A percentile compares a stretch with the other conserved stretches of the same genome.
Conservation (phyloP, 2,888 invertebrate genomes). For the Yponomeuta evonymella region DNA sequence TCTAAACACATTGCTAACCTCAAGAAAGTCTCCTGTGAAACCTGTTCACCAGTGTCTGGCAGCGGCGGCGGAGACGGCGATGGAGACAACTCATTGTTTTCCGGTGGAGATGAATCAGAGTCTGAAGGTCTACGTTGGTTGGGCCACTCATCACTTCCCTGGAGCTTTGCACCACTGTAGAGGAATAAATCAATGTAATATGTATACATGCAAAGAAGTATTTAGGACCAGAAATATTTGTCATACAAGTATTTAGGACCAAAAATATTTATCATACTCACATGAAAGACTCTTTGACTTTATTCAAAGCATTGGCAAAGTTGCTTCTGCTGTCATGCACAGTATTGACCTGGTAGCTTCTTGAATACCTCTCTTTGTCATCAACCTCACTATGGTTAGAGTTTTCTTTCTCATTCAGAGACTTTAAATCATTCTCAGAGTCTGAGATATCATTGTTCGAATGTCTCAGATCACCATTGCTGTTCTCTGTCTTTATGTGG, state of each 20-base stretch:
- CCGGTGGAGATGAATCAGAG: slow-evolving; percentile 47
- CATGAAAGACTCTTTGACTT: slow-evolving; percentile 64
- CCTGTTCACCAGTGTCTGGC: slow-evolving; percentile 46
- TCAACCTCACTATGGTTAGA: slow-evolving; percentile 52
- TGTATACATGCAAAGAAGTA: neutral
- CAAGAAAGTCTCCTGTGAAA: slow-evolving; percentile 60
- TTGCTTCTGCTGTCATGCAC: slow-evolving; percentile 58
- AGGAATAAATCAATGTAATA: neutral
- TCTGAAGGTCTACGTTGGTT: slow-evolving; percentile 41
- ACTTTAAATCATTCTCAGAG: slow-evolving; percentile 53
- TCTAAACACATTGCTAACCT: slow-evolving; percentile 36
- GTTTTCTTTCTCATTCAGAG: slow-evolving; percentile 55
- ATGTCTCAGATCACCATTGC: slow-evolving; percentile 43
- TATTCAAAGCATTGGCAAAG: slow-evolving; percentile 62
- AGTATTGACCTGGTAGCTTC: slow-evolving; percentile 45
- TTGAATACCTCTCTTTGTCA: slow-evolving; percentile 48
- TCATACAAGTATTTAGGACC: no score
- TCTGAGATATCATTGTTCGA: slow-evolving; percentile 42
- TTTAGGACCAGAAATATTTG: no score
- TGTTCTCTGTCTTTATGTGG: slow-evolving; percentile 59
- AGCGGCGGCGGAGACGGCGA: slow-evolving; percentile 64
- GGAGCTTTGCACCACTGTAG: slow-evolving; percentile 40
- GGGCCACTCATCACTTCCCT: slow-evolving; percentile 38
- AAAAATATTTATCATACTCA: slow-evolving; percentile 33
- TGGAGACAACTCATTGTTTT: slow-evolving; percentile 40